Percentiles rank a stretch among this genome's conserved stretches.
Conservation (phyloP, 2,797 vertebrate genomes). For the Phataginus tricuspis region DNA sequence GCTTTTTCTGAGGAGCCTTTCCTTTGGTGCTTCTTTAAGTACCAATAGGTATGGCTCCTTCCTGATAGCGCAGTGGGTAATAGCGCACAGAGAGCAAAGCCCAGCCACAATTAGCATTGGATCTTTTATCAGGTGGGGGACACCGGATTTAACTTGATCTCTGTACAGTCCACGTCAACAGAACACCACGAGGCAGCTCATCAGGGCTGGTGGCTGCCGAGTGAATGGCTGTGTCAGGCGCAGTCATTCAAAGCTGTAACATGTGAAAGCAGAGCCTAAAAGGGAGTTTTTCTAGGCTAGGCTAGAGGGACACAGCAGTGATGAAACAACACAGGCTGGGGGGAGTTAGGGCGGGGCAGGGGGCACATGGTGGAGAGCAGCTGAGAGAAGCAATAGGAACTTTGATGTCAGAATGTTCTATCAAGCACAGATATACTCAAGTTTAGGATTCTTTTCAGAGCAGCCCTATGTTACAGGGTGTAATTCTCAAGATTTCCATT, state of each 20-base stretch:
- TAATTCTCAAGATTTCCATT: conserved; percentile 63
- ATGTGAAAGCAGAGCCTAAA: conserved; percentile 16
- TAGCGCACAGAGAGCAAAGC: background rate
- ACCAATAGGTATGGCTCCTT: background rate
- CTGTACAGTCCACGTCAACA: background rate
- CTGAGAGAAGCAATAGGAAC: background rate
- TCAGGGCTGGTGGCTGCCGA: background rate
- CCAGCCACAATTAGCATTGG: background rate
- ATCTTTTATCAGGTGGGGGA: conserved; percentile 8
- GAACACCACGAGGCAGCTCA: background rate
- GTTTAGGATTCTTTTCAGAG: conserved; percentile 55
- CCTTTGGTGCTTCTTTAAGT: conserved; percentile 27
- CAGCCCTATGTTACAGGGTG: background rate
- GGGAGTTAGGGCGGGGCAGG: background rate
- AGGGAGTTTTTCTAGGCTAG: conserved; percentile 25
- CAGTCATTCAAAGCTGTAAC: conserved; percentile 13
- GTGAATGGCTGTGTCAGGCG: background rate
- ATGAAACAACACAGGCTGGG: background rate
- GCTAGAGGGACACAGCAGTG: conserved; percentile 21
- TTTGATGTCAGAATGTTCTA: conserved; percentile 31
- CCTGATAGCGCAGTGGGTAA: background rate
- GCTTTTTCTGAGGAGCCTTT: background rate
- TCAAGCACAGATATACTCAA: conserved; percentile 5
- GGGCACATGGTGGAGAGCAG: background rate
- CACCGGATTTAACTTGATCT: conserved; percentile 3